Conservation (phyloP, 2,113 vertebrate species). For the Myodes glareolus region DNA sequence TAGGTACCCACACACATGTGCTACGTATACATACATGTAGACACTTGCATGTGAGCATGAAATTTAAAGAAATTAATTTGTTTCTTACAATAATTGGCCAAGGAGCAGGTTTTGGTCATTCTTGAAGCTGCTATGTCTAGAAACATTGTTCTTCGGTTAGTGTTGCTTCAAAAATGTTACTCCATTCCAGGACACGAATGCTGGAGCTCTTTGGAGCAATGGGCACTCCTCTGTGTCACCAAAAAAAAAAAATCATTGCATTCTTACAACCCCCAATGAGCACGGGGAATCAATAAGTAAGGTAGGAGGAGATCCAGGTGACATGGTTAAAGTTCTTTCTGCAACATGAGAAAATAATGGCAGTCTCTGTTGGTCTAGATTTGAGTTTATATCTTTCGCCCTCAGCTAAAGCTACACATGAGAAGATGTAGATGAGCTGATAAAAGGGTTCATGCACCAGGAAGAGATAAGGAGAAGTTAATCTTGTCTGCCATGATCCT, state of each 20-base stretch:
- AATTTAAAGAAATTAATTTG: background rate
- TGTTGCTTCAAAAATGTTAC: background rate
- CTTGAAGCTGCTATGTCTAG: background rate
- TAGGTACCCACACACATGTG: background rate
- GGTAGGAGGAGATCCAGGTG: background rate
- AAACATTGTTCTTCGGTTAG: background rate
- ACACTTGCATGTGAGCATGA: background rate
- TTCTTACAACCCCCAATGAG: fast-evolving
- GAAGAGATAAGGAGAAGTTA: background rate
- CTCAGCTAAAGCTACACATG: background rate
- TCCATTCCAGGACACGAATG: background rate
- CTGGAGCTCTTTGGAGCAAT: background rate
- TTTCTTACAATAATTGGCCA: background rate
- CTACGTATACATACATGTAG: background rate
- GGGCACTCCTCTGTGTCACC: background rate
- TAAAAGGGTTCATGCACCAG: background rate
- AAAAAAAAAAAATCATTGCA: background rate
- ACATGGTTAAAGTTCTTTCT: background rate
- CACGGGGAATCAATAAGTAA: background rate
- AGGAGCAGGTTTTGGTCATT: background rate
- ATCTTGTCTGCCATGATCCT: background rate
- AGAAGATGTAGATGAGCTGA: background rate
- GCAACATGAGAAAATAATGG: background rate
- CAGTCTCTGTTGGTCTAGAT: background rate
- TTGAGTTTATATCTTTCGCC: background rate